Evolutionary conservation across 2,888 invertebrate genomes (phyloP).

Genomic region (Apamea anceps): DNA sequence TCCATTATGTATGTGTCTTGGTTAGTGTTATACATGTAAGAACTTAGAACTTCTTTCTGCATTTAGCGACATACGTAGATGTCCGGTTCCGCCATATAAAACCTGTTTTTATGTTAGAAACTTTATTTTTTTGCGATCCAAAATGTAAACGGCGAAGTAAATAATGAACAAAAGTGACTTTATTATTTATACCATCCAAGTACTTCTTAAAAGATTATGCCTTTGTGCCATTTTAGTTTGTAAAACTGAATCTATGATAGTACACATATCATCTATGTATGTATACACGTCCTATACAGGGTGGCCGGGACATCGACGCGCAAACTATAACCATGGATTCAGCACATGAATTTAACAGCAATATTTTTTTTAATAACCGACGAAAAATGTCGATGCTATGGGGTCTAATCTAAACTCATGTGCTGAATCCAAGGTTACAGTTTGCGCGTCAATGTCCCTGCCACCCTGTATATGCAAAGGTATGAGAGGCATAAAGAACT

Average conservation of each 20-base stretch:
- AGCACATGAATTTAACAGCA: no score
- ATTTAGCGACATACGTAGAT: neutral
- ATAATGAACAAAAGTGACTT: neutral
- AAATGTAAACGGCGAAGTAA: neutral
- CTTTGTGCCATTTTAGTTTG: neutral
- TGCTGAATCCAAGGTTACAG: no score
- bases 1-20: conserved; percentile 7
- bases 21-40: conserved; percentile 1
- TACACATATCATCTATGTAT: neutral
- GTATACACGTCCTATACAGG: neutral
- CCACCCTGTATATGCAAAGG: neutral
- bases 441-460: no score
- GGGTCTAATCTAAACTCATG: no score
- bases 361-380: no score
- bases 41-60: conserved; percentile 3
- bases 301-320: no score
- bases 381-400: no score
- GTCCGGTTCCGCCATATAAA: neutral
- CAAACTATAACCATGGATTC: no score
- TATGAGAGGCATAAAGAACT: no score
- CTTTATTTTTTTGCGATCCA: neutral
- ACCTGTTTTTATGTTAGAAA: neutral
- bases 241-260: neutral
- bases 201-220: neutral
- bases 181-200: neutral